phyloP scores from a whole-genome alignment of 2,888 invertebrate genomes.

The Cheilosia soror region DNA sequence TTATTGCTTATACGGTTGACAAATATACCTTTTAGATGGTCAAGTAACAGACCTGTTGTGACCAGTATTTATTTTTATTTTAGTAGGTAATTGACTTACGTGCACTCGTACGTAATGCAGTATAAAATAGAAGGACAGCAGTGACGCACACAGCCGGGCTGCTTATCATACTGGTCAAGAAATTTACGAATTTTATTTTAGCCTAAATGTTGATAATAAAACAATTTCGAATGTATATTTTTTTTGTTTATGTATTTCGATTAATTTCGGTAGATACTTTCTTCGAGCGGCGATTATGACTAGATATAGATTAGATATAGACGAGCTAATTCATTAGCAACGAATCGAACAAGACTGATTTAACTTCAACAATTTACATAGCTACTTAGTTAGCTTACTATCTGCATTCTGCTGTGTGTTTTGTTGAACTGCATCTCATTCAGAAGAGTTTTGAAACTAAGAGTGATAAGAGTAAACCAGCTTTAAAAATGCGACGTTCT shows the following conservation, averaged over 20 bases:
- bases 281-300: no score
- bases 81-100: constrained; percentile 49
- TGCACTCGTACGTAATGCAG: constrained; percentile 39
- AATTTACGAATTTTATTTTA: background rate
- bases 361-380: background rate
- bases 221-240: constrained; percentile 78
- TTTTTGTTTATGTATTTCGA: background rate
- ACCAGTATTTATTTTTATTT: no score
- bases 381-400: background rate
- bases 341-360: constrained; percentile 56
- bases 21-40: no score
- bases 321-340: constrained; percentile 28
- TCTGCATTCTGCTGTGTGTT: no score
- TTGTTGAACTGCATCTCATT: no score
- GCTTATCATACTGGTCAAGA: constrained; percentile 53
- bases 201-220: background rate
- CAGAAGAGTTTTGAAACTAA: no score
- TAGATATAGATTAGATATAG: no score
- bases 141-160: constrained; percentile 3
- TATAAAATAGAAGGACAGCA: constrained; percentile 23
- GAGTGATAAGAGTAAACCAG: no score
- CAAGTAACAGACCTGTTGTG: no score
- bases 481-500: no score
- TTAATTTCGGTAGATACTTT: no score
- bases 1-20: no score